Conservation (phyloP, 2,888 invertebrate genomes). For the Ametastegia equiseti region DNA sequence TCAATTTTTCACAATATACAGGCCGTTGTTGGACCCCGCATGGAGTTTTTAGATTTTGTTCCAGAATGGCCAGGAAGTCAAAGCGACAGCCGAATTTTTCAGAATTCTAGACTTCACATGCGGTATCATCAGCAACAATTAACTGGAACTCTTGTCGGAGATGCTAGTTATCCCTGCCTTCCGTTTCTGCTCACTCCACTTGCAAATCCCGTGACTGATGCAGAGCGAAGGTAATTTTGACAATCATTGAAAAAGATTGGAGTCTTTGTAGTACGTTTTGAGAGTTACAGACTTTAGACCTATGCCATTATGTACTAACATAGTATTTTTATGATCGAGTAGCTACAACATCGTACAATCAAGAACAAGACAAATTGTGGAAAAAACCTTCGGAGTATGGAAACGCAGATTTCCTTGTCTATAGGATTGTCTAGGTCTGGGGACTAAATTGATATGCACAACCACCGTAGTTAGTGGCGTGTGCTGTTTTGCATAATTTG, state of each 20-base stretch:
- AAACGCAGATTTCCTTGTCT: slow-evolving; percentile 55
- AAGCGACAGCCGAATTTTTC: slow-evolving; percentile 56
- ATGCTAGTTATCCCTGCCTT: slow-evolving; percentile 53
- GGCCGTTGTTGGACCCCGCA: slow-evolving; percentile 53
- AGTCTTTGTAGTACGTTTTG: neutral
- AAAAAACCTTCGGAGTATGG: slow-evolving; percentile 53
- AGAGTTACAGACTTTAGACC: neutral
- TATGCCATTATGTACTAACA: neutral
- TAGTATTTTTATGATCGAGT: neutral
- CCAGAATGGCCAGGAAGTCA: slow-evolving; percentile 56
- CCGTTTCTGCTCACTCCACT: slow-evolving; percentile 53
- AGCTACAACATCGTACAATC: slow-evolving; percentile 51
- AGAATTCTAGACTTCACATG: slow-evolving; percentile 51
- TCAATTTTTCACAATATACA: slow-evolving; percentile 33
- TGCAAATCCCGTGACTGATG: slow-evolving; percentile 50
- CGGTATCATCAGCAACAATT: slow-evolving; percentile 46
- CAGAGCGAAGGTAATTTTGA: slow-evolving; percentile 46
- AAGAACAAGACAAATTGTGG: slow-evolving; percentile 53
- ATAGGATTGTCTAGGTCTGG: slow-evolving; percentile 48
- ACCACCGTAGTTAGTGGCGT: slow-evolving; percentile 55
- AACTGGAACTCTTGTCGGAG: slow-evolving; percentile 53
- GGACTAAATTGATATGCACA: slow-evolving; percentile 53
- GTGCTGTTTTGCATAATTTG: slow-evolving; percentile 55
- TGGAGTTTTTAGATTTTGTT: slow-evolving; percentile 54
- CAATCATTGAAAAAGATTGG: neutral